These are phyloP conservation scores for Cantharis nigra DNA, from an alignment of 2,888 invertebrate species.

Conservation along the genomic window DNA sequence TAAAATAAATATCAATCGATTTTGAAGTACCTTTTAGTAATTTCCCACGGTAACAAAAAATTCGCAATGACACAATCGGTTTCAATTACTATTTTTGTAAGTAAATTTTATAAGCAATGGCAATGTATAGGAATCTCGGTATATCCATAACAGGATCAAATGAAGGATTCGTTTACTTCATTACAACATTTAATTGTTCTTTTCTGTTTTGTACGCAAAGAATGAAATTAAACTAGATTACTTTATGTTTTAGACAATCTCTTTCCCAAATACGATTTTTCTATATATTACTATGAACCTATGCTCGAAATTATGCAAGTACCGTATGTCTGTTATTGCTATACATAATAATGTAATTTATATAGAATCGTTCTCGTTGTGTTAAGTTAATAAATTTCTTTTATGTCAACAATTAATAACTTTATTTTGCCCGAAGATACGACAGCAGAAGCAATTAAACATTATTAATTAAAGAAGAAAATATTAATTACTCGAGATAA, in stretches of 20 bases:
- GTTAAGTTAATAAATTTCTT: background rate
- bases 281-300: background rate
- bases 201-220: background rate
- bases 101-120: constrained; percentile 41
- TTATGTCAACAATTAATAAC: background rate
- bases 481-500: background rate
- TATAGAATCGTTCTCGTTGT: background rate
- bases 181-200: constrained; percentile 33
- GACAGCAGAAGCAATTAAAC: background rate
- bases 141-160: constrained; percentile 38
- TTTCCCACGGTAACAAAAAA: constrained; percentile 37
- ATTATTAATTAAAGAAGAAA: background rate
- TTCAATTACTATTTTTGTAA: constrained; percentile 41
- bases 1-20: constrained; percentile 4
- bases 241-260: background rate
- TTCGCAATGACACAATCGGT: constrained; percentile 29
- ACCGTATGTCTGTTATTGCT: background rate
- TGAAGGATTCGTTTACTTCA: constrained; percentile 37
- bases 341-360: background rate
- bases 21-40: constrained; percentile 30
- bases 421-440: background rate
- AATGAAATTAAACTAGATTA: background rate
- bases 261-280: background rate
- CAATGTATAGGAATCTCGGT: constrained; percentile 36
- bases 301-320: background rate